Conservation (phyloP, 2,888 invertebrate species). For the Scotopteryx bipunctaria region DNA sequence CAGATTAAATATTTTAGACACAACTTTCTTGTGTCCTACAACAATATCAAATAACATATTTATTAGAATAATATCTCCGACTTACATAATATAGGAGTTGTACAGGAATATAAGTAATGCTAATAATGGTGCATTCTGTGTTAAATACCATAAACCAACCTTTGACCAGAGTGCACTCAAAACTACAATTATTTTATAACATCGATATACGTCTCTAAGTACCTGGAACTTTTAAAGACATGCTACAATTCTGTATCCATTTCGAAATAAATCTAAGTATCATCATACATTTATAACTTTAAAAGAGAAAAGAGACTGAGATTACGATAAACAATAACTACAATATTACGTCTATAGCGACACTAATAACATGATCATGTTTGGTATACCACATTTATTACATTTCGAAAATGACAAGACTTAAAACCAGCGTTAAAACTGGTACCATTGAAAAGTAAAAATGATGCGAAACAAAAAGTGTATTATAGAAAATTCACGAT, state of each 20-base stretch:
- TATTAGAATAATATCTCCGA: constrained; percentile 9
- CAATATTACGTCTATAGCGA: neutral
- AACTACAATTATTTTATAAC: neutral
- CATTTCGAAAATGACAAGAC: too few relatives aligned
- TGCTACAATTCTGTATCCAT: neutral
- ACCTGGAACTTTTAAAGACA: neutral
- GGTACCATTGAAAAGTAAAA: too few relatives aligned
- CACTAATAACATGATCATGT: too few relatives aligned
- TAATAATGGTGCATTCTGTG: constrained; percentile 15
- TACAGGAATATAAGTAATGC: constrained; percentile 14
- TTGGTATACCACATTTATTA: too few relatives aligned
- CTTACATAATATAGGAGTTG: constrained; percentile 2
- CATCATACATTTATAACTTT: too few relatives aligned
- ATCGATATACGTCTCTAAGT: neutral
- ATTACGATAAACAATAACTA: neutral
- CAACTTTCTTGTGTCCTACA: constrained; percentile 16
- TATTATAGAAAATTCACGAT: too few relatives aligned
- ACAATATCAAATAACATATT: constrained; percentile 14
- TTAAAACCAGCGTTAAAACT: too few relatives aligned
- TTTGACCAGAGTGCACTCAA: constrained; percentile 10
- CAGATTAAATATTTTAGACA: constrained; percentile 12
- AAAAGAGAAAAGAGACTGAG: neutral
- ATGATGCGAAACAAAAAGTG: too few relatives aligned
- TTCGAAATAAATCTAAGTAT: neutral
- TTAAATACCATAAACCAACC: constrained; percentile 8